A percentile compares a stretch with the other conserved stretches of the same genome.
phyloP scores from a whole-genome alignment of 2,113 vertebrate genomes.

The Microcebus murinus region DNA sequence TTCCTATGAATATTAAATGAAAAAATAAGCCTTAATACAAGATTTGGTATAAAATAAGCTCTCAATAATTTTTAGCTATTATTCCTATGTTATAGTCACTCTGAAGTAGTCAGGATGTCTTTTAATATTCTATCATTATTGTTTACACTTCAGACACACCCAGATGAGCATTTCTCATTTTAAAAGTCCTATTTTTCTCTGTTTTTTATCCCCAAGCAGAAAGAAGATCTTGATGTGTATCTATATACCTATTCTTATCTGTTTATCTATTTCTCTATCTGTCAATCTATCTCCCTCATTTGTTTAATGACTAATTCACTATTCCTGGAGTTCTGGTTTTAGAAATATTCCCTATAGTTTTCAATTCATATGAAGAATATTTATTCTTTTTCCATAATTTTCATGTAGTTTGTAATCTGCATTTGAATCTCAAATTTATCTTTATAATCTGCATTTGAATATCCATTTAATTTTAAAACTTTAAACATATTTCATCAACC shows the following conservation, averaged over 20 bases:
- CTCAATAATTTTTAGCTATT: neutral
- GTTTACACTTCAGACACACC: neutral
- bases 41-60: neutral
- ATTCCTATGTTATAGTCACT: neutral
- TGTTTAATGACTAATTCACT: neutral
- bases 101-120: neutral
- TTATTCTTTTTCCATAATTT: neutral
- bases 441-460: neutral
- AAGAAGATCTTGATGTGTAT: neutral
- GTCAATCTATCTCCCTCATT: neutral
- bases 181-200: neutral
- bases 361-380: neutral
- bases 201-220: neutral
- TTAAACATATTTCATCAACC: neutral
- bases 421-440: neutral
- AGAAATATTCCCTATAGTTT: neutral
- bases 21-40: neutral
- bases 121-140: neutral
- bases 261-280: neutral
- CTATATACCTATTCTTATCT: neutral
- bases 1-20: neutral
- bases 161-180: neutral
- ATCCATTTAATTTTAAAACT: neutral
- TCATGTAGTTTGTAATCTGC: neutral
- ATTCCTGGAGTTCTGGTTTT: neutral